Conservation (phyloP, 1,140 invertebrate species). For the Solen grandis region DNA sequence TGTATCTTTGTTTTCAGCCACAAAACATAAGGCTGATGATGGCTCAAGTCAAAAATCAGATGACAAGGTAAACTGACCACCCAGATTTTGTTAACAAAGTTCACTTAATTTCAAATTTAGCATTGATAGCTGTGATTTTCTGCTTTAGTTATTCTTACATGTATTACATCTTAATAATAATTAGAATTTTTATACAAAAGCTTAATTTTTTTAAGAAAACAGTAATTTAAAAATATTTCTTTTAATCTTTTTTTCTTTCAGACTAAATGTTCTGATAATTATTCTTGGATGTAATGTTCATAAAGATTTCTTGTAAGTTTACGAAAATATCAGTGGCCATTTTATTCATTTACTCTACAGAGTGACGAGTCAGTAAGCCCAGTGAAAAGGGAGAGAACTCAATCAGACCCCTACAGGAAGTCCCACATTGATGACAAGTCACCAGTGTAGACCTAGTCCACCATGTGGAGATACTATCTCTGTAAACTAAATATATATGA, state of each 20-base stretch:
- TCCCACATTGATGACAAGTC: slow-evolving; percentile 1
- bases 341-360: no score
- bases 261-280: neutral
- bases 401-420: slow-evolving; percentile 30
- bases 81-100: neutral
- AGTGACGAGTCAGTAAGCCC: slow-evolving; percentile 10
- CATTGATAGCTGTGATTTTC: neutral
- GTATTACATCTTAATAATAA: neutral
- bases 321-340: no score
- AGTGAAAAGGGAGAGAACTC: slow-evolving; percentile 44
- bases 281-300: no score
- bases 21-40: slow-evolving; percentile 16
- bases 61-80: neutral
- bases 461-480: no score
- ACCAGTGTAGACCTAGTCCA: no score
- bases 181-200: neutral
- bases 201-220: neutral
- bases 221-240: neutral
- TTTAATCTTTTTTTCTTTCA: neutral
- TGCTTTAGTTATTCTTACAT: neutral
- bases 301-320: no score
- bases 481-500: no score
- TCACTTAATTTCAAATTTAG: neutral
- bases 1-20: slow-evolving; percentile 11
- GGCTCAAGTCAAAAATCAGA: neutral